Conservation (phyloP, 2,113 vertebrate species). For the Mystacornis crossleyi region DNA sequence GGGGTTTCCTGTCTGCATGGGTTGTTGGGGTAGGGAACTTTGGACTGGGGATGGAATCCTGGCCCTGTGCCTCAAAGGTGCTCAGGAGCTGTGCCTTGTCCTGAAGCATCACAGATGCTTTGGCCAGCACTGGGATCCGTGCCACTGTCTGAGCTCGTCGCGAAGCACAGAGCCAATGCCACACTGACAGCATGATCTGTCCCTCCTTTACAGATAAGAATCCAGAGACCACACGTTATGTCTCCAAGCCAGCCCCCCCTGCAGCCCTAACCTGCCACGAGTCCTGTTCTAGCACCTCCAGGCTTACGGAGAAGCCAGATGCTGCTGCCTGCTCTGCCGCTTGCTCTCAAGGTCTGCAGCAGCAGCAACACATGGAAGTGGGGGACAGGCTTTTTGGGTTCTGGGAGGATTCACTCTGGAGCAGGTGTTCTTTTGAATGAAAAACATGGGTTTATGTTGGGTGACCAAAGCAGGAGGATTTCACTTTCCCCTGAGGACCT, state of each 20-base stretch:
- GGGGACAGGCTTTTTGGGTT: not conserved
- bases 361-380: accelerated
- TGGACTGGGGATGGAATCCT: not conserved
- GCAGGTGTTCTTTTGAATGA: not conserved
- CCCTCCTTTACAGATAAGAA: constrained; percentile 7
- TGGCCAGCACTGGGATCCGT: accelerated
- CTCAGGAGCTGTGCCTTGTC: accelerated
- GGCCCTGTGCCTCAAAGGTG: not conserved
- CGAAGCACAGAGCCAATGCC: not conserved
- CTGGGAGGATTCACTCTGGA: not conserved
- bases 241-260: not conserved
- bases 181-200: not conserved
- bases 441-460: not conserved
- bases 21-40: accelerated
- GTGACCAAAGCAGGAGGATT: not conserved
- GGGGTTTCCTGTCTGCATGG: not conserved
- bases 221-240: not conserved
- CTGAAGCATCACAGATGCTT: accelerated
- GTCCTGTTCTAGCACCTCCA: not conserved
- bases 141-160: accelerated
- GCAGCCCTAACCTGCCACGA: not conserved
- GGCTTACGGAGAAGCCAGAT: accelerated
- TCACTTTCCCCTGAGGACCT: not conserved
- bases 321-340: accelerated
- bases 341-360: accelerated